phyloP scores from a whole-genome alignment of 2,797 vertebrate species.

The Mormyrops boulengeri region DNA sequence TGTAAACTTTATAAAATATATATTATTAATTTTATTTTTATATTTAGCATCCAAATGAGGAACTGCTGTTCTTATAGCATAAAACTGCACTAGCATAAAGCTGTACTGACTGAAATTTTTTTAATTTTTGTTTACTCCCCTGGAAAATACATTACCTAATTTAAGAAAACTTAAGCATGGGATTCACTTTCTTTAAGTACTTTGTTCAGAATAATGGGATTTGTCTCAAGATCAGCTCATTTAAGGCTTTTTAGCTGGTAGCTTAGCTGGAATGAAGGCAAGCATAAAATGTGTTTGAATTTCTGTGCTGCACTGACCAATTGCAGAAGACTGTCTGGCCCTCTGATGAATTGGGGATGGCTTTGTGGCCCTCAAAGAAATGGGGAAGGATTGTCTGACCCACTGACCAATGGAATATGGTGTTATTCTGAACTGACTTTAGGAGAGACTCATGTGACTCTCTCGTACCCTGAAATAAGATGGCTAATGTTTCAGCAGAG shows the following conservation, averaged over 20 bases:
- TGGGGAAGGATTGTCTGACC: not conserved
- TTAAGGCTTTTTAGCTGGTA: not conserved
- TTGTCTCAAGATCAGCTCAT: not conserved
- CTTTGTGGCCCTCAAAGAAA: not conserved
- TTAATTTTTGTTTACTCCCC: not conserved
- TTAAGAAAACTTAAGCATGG: not conserved
- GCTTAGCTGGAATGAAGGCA: not conserved
- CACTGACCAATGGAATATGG: not conserved
- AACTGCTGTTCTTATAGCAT: not conserved
- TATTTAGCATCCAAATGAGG: not conserved
- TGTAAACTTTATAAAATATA: not conserved
- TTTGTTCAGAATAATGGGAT: not conserved
- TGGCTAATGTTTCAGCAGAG: not conserved
- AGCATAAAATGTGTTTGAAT: not conserved
- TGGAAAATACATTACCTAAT: not conserved
- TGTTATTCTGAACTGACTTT: not conserved
- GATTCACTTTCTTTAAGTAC: not conserved
- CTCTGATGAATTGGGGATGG: not conserved
- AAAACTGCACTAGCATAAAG: not conserved
- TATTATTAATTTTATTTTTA: not conserved
- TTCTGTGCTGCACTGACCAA: slow-evolving; percentile 4
- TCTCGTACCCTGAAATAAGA: not conserved
- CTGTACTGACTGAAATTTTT: not conserved
- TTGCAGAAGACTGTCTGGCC: not conserved
- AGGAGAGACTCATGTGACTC: not conserved